phyloP scores from a whole-genome alignment of 2,888 invertebrate genomes.

The Coelinius sp. region DNA sequence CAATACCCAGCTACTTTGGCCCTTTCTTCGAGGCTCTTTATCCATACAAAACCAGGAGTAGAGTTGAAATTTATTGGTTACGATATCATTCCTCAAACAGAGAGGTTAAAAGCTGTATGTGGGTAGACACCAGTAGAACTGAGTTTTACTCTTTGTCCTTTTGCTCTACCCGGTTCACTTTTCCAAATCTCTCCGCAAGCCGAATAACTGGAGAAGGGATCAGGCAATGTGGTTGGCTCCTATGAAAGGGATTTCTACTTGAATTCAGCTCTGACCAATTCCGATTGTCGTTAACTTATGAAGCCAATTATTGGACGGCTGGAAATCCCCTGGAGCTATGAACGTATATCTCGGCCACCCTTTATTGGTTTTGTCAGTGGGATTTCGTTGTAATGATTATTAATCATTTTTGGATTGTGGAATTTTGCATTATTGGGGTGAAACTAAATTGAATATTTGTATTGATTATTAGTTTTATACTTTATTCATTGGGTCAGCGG shows the following conservation, averaged over 20 bases:
- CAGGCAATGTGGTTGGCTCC: background rate
- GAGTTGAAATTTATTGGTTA: slow-evolving; percentile 56
- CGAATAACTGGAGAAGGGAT: slow-evolving; percentile 8
- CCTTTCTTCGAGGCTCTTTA: slow-evolving; percentile 16
- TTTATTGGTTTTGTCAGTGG: background rate
- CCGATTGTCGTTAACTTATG: slow-evolving; percentile 40
- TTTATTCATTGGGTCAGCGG: background rate
- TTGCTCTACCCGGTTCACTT: slow-evolving; percentile 17
- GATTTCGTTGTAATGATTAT: background rate
- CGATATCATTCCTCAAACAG: slow-evolving; percentile 47
- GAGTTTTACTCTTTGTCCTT: background rate
- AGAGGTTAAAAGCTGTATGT: slow-evolving; percentile 9
- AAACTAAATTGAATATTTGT: background rate
- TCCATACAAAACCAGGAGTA: slow-evolving; percentile 12
- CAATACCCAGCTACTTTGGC: slow-evolving; percentile 31
- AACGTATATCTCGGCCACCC: background rate
- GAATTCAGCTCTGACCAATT: slow-evolving; percentile 34
- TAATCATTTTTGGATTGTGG: background rate
- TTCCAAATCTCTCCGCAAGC: slow-evolving; percentile 24
- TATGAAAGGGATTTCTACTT: slow-evolving; percentile 28
- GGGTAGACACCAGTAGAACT: slow-evolving; percentile 2
- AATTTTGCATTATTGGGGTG: background rate
- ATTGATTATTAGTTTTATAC: background rate
- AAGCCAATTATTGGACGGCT: slow-evolving; percentile 41
- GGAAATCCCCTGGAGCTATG: background rate